Base-by-base conservation (phyloP, 2,888 invertebrate species). In the Julus scandinavius region DNA sequence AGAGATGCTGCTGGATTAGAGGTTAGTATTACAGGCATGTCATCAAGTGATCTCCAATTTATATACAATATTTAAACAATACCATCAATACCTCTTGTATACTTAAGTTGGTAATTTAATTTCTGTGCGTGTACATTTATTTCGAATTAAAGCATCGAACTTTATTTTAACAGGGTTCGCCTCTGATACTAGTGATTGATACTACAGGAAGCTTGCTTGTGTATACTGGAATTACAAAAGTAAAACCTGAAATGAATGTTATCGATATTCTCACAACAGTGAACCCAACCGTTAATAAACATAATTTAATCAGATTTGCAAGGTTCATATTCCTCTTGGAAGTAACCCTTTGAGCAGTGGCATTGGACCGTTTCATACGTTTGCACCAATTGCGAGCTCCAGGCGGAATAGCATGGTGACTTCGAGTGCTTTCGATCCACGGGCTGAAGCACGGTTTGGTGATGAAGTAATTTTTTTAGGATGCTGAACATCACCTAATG, bases 131-230 rank as follows among this genome's bases (percentile, higher is more conserved):
- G 3, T 1, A n/a, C 5, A 63, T 17, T 2, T n/a, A 38, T 15
- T 9, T 38, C 9, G 6, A 0, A 41, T 5, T 45, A 6, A 38
- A 84, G 17, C 29, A 9, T 84, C 38, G n/a, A 45, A 84, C 7
- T 84, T 17, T 84, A 15, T 84, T 20, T 5, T 6, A n/a, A 58
- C 91, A 95, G 94, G 93, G 94, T 91, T 93, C 97, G 91, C 95
- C 96, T 91, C 96, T 98, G 96, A 94, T 97, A 88, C 96, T 97
- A 0, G 94, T 97, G 84, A 94, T 98, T 85, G 97, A 98, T 92
- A 94, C 95, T 63, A 94, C 94, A 89, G 96, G 96, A 20, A 95
- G 95, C 90, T 94, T 98, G 45, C 94, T 95, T 63, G 93, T 98
- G 88, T 98, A 98, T 92, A 97, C 97, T 0, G 98, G 98, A 6